phyloP scores from a whole-genome alignment of 2,113 vertebrate species.

The Entosphenus tridentatus region DNA sequence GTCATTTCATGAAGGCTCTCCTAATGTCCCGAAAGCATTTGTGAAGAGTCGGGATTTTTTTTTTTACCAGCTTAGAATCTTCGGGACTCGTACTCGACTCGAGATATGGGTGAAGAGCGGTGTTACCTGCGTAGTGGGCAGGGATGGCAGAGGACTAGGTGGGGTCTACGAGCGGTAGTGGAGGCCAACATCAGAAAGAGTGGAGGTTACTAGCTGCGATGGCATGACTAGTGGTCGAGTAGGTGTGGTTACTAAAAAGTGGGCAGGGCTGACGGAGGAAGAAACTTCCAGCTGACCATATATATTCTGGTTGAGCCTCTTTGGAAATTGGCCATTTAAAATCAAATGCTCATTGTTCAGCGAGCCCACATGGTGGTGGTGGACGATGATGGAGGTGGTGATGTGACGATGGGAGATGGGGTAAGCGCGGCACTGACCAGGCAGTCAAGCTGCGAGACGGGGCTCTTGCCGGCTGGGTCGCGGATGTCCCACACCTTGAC shows the following conservation, averaged over 20 bases:
- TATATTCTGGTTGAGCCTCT: background rate
- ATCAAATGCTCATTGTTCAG: background rate
- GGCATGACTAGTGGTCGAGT: too few species aligned
- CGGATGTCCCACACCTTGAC: conserved; percentile 98
- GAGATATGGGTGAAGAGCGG: background rate
- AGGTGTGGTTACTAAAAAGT: background rate
- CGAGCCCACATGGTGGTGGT: background rate
- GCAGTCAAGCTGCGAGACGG: conserved; percentile 84
- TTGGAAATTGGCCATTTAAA: background rate
- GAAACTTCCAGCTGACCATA: background rate
- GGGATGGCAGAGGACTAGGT: too few species aligned
- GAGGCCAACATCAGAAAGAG: too few species aligned
- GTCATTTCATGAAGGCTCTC: background rate
- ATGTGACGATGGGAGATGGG: background rate
- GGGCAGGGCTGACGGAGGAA: background rate
- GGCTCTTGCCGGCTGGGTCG: conserved; percentile 85
- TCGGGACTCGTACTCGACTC: background rate
- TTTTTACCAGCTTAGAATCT: background rate
- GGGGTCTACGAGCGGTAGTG: too few species aligned
- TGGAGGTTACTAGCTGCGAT: too few species aligned
- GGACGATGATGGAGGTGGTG: background rate
- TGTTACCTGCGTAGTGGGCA: too few species aligned
- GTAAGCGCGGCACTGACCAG: conserved; percentile 31
- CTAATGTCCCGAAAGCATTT: background rate
- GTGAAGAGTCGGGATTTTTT: background rate